Percentiles rank a stretch among this genome's conserved stretches.
phyloP scores from a whole-genome alignment of 2,888 invertebrate species.

The Tenthredo mesomela region DNA sequence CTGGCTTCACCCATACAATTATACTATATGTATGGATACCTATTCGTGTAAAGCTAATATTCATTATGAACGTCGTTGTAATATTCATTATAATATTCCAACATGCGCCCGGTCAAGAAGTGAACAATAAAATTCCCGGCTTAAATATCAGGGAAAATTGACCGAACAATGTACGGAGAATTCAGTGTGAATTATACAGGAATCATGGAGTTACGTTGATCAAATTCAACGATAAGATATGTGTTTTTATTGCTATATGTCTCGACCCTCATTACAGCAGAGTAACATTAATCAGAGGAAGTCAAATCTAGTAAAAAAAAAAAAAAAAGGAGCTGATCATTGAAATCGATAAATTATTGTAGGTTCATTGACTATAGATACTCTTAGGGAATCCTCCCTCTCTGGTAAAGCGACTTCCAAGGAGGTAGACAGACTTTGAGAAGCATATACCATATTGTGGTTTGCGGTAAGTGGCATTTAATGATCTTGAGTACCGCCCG shows the following conservation, averaged over 20 bases:
- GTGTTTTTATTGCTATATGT: not conserved
- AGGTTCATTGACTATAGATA: not conserved
- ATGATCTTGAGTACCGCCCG: constrained; percentile 16
- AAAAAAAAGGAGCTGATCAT: not conserved
- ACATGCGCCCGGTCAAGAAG: not conserved
- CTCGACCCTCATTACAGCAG: not conserved
- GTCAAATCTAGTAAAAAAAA: not conserved
- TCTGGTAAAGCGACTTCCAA: not conserved
- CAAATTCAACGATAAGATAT: not conserved
- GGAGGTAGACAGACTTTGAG: not conserved
- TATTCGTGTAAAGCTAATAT: constrained; percentile 10
- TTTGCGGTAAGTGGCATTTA: not conserved
- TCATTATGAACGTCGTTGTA: not conserved
- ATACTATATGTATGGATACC: not conserved
- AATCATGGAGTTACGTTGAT: not conserved
- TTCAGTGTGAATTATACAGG: not conserved
- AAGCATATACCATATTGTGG: not conserved
- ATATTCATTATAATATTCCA: not conserved
- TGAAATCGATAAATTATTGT: not conserved
- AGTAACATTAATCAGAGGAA: not conserved
- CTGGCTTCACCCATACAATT: not conserved
- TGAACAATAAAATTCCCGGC: constrained; percentile 21
- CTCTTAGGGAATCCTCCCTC: not conserved
- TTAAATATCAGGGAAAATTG: constrained; percentile 23
- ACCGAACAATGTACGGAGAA: not conserved